phyloP scores from a whole-genome alignment of 2,888 invertebrate species.

The Amblyteles armatorius region DNA sequence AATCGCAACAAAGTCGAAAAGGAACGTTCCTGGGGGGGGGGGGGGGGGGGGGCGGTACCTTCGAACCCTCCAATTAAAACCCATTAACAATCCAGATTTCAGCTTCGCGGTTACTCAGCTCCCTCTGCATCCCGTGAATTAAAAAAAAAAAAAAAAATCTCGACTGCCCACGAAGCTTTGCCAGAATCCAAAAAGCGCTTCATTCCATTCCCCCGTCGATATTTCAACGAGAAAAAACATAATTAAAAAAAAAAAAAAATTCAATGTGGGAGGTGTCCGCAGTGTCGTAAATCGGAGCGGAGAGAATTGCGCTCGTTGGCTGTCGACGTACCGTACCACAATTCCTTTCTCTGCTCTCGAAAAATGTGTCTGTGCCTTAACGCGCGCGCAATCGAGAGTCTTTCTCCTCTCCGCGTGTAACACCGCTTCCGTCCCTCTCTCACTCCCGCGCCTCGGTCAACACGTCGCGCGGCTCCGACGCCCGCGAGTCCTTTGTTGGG shows the following conservation, averaged over 20 bases:
- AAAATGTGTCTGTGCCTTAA: constrained; percentile 55
- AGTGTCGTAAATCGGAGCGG: constrained; percentile 32
- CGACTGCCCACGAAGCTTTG: constrained; percentile 31
- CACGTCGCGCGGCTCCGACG: constrained; percentile 56
- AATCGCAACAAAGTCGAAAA: constrained; percentile 50
- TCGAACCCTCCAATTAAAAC: constrained; percentile 60
- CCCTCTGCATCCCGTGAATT: neutral
- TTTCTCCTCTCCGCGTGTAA: constrained; percentile 57
- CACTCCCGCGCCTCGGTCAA: constrained; percentile 63
- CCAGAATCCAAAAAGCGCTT: constrained; percentile 23
- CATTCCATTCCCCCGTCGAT: constrained; percentile 2
- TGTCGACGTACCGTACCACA: constrained; percentile 55
- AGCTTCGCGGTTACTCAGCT: constrained; percentile 30
- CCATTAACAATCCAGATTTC: constrained; percentile 60
- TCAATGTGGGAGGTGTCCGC: neutral
- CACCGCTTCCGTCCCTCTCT: constrained; percentile 24
- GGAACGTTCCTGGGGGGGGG: constrained; percentile 28
- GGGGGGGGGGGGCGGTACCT: constrained; percentile 31
- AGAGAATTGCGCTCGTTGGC: constrained; percentile 43
- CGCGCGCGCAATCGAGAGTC: constrained; percentile 63
- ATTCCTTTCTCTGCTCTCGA: constrained; percentile 67
- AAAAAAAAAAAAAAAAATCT: constrained; percentile 15
- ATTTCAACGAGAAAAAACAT: neutral
- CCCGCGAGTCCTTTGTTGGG: constrained; percentile 67
- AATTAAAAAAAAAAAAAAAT: neutral